Percentiles rank a stretch among this genome's conserved stretches.
phyloP scores from a whole-genome alignment of 2,797 vertebrate genomes.

The Luscinia megarhynchos region DNA sequence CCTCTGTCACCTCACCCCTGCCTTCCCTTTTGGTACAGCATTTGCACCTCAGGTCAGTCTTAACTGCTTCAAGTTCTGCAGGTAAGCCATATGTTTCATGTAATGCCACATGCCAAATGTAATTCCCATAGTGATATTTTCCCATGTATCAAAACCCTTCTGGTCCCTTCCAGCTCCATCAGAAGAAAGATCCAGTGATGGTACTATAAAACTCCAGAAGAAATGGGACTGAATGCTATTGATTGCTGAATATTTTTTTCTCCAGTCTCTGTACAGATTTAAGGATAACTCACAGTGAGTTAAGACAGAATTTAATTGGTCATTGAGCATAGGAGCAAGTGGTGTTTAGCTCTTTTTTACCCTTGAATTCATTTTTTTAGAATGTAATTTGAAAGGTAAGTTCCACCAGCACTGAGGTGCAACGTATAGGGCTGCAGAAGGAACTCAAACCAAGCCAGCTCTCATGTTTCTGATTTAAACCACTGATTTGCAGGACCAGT shows the following conservation, averaged over 20 bases:
- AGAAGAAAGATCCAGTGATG: neutral
- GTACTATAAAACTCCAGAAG: neutral
- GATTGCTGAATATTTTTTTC: neutral
- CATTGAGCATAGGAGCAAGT: neutral
- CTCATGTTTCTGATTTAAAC: neutral
- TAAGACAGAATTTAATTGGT: neutral
- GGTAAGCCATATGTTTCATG: constrained; percentile 14
- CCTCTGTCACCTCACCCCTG: neutral
- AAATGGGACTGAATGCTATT: neutral
- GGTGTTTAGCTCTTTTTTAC: neutral
- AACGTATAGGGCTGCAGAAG: neutral
- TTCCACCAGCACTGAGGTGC: neutral
- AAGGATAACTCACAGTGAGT: neutral
- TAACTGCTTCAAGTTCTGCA: constrained; percentile 46
- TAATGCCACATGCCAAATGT: constrained; percentile 42
- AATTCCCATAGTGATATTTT: constrained; percentile 32
- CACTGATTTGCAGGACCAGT: neutral
- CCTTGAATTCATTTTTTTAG: neutral
- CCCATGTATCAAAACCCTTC: constrained; percentile 23
- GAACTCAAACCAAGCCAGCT: neutral
- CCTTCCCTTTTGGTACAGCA: constrained; percentile 29
- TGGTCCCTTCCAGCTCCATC: neutral
- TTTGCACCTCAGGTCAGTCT: neutral
- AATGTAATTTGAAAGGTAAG: neutral
- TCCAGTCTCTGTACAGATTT: neutral